Evolutionary conservation across 1,140 invertebrate species (phyloP), one percentile per base, ranked within the genome.

Genomic region (Solen grandis): DNA sequence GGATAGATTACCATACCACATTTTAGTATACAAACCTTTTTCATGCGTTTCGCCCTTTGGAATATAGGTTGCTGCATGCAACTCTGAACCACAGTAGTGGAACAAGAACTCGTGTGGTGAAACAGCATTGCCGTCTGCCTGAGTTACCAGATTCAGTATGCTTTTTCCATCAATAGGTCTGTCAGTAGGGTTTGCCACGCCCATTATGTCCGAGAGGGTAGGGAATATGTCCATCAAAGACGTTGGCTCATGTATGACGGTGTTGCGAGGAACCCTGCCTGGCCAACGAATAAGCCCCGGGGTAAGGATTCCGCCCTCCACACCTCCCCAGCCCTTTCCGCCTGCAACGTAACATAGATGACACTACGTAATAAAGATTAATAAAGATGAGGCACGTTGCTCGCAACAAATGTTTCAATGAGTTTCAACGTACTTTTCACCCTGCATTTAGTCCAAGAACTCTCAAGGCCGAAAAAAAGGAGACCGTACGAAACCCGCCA

Each of bases 281-380:
- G 65, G 65, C 65, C 65, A 68, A 0, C 65, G 33, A 38, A 68
- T 1, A 2, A 68, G 19, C n/a, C 65, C 65, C 33, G 65, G 65
- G 8, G 46, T 38, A 14, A 33, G 8, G 31, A 68, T 68, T n/a
- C 31, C 65, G 8, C 65, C 65, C 25, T 68, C 65, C 13, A 35
- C 27, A 41, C 27, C 65, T 19, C 65, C 65, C 25, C 46, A 38
- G 5, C 16, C 29, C 36, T 68, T 68, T n/a, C 65, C 65, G 35
- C 93, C 93, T 92, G 36, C 35, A 79, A 78, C 19, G 63, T 36
- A 36, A 63, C 50, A 27, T n/a, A 29, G 25, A 91, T 92, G 88
- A 38, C 46, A 50, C n/a, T n/a, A n/a, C 13, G 13, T 14, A 14
- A n/a, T 50, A 14, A 14, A n/a, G 13, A 13, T 50, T 50, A n/a